These are phyloP conservation scores for Phytoseiulus persimilis DNA, from an alignment of 2,888 invertebrate genomes.

Conservation along the genomic window DNA sequence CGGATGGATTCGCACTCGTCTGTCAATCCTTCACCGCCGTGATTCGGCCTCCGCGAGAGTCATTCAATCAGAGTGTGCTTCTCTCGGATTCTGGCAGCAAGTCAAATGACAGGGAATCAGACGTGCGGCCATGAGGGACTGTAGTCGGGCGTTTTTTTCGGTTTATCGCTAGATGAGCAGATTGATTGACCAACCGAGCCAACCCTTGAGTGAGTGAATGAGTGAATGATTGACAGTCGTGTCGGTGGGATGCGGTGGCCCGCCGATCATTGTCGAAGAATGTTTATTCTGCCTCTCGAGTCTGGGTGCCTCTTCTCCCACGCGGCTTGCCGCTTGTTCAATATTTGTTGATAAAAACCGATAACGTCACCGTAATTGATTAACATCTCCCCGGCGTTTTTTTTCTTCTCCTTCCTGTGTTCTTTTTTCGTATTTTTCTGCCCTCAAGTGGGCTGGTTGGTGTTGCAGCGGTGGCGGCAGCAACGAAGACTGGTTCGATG, in stretches of 20 bases:
- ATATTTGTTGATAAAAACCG: slow-evolving; percentile 9
- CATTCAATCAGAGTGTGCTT: too few relatives aligned
- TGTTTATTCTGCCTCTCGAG: background rate
- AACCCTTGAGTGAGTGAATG: background rate
- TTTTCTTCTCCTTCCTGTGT: background rate
- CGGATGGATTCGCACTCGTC: background rate
- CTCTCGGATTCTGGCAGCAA: too few relatives aligned
- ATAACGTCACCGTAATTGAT: slow-evolving; percentile 38
- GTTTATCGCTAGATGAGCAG: background rate
- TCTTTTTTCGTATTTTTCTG: slow-evolving; percentile 17
- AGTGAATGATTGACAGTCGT: background rate
- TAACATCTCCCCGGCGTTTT: slow-evolving; percentile 18
- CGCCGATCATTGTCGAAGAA: background rate
- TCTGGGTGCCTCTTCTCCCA: slow-evolving; percentile 26
- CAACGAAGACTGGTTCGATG: background rate
- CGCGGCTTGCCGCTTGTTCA: slow-evolving; percentile 30
- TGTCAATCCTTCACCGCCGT: background rate
- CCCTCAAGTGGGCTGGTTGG: background rate
- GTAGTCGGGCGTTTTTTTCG: too few relatives aligned
- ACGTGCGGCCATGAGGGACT: too few relatives aligned
- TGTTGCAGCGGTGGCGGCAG: background rate
- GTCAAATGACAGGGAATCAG: too few relatives aligned
- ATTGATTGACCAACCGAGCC: background rate
- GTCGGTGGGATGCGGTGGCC: background rate
- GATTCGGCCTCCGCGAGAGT: background rate